Evolutionary conservation across 2,888 invertebrate species (phyloP).

Genomic region (Athalia rosae): DNA sequence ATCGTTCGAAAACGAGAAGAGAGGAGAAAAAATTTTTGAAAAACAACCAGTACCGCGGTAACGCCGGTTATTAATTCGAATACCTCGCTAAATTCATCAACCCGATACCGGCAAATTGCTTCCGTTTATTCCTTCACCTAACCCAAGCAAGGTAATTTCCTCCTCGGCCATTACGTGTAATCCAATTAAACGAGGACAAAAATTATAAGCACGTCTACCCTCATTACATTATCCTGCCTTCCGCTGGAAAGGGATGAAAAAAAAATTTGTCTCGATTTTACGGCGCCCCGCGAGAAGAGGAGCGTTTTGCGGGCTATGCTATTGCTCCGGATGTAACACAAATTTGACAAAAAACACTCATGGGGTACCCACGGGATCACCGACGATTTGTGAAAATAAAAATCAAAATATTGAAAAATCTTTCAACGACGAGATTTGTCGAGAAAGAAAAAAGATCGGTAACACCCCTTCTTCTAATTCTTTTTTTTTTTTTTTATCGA

Average conservation of each 20-base stretch:
- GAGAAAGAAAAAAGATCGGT: too few relatives aligned
- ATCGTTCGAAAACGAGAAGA: too few relatives aligned
- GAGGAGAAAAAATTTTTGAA: background rate
- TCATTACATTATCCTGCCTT: background rate
- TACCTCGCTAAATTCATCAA: background rate
- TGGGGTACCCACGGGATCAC: too few relatives aligned
- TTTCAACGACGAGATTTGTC: too few relatives aligned
- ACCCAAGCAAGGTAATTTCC: constrained; percentile 7
- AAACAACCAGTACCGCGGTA: background rate
- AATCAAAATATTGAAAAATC: background rate
- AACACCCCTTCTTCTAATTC: too few relatives aligned
- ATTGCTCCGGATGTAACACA: too few relatives aligned
- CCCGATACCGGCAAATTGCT: constrained; percentile 1
- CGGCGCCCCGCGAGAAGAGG: too few relatives aligned
- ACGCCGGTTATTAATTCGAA: background rate
- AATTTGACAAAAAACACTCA: too few relatives aligned
- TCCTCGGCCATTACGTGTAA: constrained; percentile 10
- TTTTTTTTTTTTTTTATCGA: too few relatives aligned
- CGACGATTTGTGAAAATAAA: background rate
- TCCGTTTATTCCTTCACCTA: background rate
- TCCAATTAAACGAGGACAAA: constrained; percentile 12
- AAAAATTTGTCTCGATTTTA: background rate
- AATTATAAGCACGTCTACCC: background rate
- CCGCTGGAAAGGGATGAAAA: background rate
- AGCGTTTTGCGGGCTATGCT: too few relatives aligned